phyloP scores from a whole-genome alignment of 2,113 vertebrate genomes.

The Paramormyrops kingsleyae region DNA sequence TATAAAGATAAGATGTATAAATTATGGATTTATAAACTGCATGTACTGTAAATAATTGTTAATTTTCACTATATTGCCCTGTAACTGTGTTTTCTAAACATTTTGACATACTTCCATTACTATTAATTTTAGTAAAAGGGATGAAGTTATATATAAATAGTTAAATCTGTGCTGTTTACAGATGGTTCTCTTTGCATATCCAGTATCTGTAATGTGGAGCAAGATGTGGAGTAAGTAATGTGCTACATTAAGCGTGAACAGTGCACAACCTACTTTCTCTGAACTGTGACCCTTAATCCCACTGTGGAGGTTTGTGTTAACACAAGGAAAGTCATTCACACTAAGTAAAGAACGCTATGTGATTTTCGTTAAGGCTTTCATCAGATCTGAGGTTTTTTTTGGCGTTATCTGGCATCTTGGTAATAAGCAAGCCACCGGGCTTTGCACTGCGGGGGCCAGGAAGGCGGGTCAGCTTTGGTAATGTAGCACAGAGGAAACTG shows the following conservation, averaged over 20 bases:
- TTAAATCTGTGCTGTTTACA: neutral
- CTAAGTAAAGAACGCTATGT: neutral
- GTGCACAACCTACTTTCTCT: neutral
- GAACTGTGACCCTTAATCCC: neutral
- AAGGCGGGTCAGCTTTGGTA: neutral
- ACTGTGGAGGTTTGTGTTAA: neutral
- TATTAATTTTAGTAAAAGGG: neutral
- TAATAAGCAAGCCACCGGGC: neutral
- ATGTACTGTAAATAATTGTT: neutral
- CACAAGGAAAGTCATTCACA: neutral
- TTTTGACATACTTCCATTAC: neutral
- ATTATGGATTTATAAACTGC: neutral
- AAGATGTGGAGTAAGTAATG: neutral
- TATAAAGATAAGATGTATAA: neutral
- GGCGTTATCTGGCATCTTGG: neutral
- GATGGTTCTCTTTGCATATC: neutral
- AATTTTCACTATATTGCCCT: neutral
- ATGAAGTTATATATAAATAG: neutral
- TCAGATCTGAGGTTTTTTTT: neutral
- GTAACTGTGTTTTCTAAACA: neutral
- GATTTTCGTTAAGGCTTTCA: neutral
- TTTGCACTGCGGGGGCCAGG: neutral
- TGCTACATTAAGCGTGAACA: neutral
- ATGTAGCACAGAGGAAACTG: conserved; percentile 5
- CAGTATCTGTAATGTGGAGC: neutral